These are phyloP conservation scores for Garrulus glandarius DNA, from an alignment of 2,797 vertebrate genomes.

Conservation along the genomic window DNA sequence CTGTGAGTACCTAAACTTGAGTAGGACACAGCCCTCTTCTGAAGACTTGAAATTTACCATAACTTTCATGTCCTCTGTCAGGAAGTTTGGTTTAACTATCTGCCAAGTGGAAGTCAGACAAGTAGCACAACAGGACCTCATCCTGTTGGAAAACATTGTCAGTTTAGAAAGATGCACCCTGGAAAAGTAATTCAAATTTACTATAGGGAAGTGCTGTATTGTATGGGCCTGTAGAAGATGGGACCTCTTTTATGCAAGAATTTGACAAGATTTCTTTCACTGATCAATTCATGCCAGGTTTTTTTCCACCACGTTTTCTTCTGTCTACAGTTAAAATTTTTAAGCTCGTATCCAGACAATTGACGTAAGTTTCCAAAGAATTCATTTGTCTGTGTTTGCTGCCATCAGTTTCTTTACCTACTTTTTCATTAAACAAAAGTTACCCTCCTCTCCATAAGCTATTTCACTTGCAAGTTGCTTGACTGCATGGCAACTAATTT, in stretches of 20 bases:
- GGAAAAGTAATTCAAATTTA: neutral
- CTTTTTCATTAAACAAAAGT: neutral
- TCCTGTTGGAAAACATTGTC: neutral
- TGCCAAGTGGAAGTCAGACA: neutral
- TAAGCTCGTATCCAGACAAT: accelerated
- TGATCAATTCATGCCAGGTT: neutral
- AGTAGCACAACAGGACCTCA: neutral
- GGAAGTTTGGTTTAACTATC: neutral
- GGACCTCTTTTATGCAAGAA: neutral
- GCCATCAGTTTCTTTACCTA: neutral
- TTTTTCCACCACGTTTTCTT: neutral
- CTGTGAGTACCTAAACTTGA: neutral
- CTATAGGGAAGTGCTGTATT: neutral
- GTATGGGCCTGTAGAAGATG: neutral
- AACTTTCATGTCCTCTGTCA: neutral
- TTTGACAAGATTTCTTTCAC: neutral
- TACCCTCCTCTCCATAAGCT: neutral
- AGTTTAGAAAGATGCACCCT: neutral
- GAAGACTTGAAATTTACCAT: neutral
- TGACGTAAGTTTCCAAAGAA: neutral
- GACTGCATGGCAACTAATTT: neutral
- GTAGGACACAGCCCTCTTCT: neutral
- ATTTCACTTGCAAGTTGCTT: neutral
- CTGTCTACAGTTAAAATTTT: neutral
- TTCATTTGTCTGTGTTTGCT: neutral